Evolutionary conservation across 2,797 vertebrate genomes (phyloP), one percentile per base, ranked within the genome.

Genomic region (Tadarida brasiliensis): DNA sequence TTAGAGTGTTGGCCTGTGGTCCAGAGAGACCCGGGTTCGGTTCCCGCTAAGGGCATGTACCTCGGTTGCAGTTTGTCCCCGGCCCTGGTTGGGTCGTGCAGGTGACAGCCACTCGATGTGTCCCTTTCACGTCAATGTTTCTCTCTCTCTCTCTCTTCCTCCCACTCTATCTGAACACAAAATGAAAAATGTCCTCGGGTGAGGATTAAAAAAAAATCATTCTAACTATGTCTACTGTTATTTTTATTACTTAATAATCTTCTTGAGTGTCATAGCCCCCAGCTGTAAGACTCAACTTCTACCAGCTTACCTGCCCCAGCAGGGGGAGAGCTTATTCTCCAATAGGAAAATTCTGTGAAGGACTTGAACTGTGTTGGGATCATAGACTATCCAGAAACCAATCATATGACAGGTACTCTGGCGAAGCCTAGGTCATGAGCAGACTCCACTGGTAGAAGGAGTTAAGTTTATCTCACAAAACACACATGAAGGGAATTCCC

Each of bases 181-280:
- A n/a, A n/a, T n/a, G n/a, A n/a, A n/a, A n/a, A n/a, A n/a, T n/a
- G n/a, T n/a, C n/a, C n/a, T n/a, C n/a, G n/a, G n/a, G n/a, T n/a
- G n/a, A n/a, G n/a, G n/a, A n/a, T n/a, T n/a, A n/a, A n/a, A n/a
- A 51, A 56, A 59, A 92, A 84, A 80, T 65, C 14, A 54, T 91
- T 96, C 10, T 84, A 87, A 89, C 63, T 87, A 82, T 67, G 20
- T 68, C 35, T 73, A 15, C 39, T 59, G 33, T 83, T 88, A 61
- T 19, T 87, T 81, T 74, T 70, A 76, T 76, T 30, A 20, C 11
- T 96, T 49, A 78, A 28, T 83, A 65, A 28, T 89, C 16, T 89
- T 85, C 20, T 39, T 16, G 15, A 88, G 11, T 26, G 7, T n/a
- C 5, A 6, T n/a, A 3, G 24, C 44, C 22, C 24, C 30, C 30